A percentile compares a stretch with the other conserved stretches of the same genome.
These are phyloP conservation scores for Lepidurus apus DNA, from an alignment of 1,140 invertebrate genomes.

Conservation along the genomic window DNA sequence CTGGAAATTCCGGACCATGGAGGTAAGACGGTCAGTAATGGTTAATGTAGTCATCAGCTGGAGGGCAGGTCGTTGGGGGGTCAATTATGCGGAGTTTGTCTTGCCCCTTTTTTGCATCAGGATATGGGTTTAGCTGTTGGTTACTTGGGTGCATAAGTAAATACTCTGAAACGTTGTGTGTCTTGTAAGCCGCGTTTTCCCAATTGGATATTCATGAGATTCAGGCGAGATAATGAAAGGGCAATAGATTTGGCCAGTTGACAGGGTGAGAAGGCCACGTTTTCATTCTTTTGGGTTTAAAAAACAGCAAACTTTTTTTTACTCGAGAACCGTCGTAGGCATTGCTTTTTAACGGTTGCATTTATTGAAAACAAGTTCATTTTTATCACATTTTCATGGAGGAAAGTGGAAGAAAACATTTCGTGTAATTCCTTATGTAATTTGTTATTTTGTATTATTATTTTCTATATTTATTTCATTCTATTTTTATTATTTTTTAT, in stretches of 20 bases:
- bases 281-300: neutral
- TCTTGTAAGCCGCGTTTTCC: neutral
- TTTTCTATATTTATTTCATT: too few relatives aligned
- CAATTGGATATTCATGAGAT: conserved; percentile 7
- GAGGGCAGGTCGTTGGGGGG: conserved; percentile 16
- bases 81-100: conserved; percentile 8
- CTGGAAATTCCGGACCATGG: neutral
- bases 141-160: conserved; percentile 22
- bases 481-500: too few relatives aligned
- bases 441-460: too few relatives aligned
- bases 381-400: too few relatives aligned
- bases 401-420: too few relatives aligned
- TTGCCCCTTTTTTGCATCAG: conserved; percentile 21
- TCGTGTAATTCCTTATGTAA: too few relatives aligned
- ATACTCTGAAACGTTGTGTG: neutral
- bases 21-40: neutral
- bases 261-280: neutral
- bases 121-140: conserved; percentile 18
- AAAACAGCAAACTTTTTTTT: neutral
- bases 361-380: too few relatives aligned
- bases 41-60: conserved; percentile 21
- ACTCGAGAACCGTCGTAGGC: too few relatives aligned
- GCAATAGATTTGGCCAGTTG: conserved; percentile 10
- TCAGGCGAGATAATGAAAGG: conserved; percentile 19
- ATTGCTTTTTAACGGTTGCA: too few relatives aligned